phyloP scores from a whole-genome alignment of 2,113 vertebrate genomes.

The Chiloscyllium plagiosum region DNA sequence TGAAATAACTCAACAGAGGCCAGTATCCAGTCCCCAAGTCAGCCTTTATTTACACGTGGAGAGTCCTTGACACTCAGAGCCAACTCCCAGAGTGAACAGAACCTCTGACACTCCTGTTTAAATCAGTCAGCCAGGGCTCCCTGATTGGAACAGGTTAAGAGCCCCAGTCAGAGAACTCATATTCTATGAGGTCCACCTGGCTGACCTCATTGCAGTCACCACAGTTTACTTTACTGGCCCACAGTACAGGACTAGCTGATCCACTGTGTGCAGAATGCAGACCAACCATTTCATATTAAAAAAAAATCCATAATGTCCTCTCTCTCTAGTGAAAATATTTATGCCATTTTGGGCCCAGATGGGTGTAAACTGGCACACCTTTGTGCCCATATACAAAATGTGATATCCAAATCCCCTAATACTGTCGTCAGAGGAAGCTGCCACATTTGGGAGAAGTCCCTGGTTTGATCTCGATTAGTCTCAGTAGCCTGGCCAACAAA shows the following conservation, averaged over 20 bases:
- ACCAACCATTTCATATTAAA: conserved; percentile 27
- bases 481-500: conserved; percentile 70
- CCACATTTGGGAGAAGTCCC: conserved; percentile 57
- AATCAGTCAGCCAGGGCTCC: too few species aligned
- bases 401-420: conserved; percentile 70
- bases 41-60: too few species aligned
- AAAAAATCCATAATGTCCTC: conserved; percentile 22
- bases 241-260: background rate
- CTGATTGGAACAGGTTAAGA: too few species aligned
- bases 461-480: conserved; percentile 73
- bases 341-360: conserved; percentile 66
- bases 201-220: too few species aligned
- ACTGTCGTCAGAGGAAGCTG: conserved; percentile 68
- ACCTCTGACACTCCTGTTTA: too few species aligned
- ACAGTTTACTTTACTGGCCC: background rate
- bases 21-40: too few species aligned
- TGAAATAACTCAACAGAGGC: too few species aligned
- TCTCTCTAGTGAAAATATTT: conserved; percentile 46
- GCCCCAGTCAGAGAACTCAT: too few species aligned
- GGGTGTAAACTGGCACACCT: conserved; percentile 61
- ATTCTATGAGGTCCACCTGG: too few species aligned
- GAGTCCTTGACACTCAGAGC: too few species aligned
- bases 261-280: background rate
- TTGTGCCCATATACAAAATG: conserved; percentile 60
- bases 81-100: too few species aligned